A percentile compares a stretch with the other conserved stretches of the same genome.
phyloP scores from a whole-genome alignment of 2,888 invertebrate species.

The Calameuta idolon region DNA sequence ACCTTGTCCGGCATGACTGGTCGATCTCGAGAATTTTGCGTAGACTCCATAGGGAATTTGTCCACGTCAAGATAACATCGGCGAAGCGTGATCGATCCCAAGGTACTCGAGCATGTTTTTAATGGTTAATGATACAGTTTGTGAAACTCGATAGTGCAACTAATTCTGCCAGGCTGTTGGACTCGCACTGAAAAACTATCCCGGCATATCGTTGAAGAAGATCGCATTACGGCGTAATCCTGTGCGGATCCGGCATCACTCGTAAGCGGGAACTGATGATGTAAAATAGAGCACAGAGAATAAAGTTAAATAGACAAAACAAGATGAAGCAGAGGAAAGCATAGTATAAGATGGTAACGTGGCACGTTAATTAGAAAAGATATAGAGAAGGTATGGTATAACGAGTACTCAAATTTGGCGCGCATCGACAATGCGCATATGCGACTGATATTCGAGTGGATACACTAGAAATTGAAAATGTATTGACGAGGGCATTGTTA shows the following conservation, averaged over 20 bases:
- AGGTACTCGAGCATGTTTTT: not conserved
- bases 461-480: slow-evolving; percentile 8
- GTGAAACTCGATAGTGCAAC: not conserved
- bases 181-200: not conserved
- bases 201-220: not conserved
- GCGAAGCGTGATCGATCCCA: slow-evolving; percentile 16
- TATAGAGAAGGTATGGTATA: not conserved
- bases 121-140: not conserved
- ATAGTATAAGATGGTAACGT: not conserved
- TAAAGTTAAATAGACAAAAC: not conserved
- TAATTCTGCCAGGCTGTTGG: not conserved
- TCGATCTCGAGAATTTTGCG: slow-evolving; percentile 21
- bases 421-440: not conserved
- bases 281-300: not conserved
- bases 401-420: not conserved
- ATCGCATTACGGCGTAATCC: slow-evolving; percentile 2
- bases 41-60: not conserved
- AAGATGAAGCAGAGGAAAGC: not conserved
- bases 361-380: not conserved
- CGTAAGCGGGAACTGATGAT: not conserved
- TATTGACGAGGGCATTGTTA: slow-evolving; percentile 20
- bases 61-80: slow-evolving; percentile 10
- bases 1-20: slow-evolving; percentile 15
- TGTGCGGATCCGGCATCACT: not conserved
- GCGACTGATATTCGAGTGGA: not conserved